Evolutionary conservation across 2,888 invertebrate genomes (phyloP).

Genomic region (Metellina segmentata): DNA sequence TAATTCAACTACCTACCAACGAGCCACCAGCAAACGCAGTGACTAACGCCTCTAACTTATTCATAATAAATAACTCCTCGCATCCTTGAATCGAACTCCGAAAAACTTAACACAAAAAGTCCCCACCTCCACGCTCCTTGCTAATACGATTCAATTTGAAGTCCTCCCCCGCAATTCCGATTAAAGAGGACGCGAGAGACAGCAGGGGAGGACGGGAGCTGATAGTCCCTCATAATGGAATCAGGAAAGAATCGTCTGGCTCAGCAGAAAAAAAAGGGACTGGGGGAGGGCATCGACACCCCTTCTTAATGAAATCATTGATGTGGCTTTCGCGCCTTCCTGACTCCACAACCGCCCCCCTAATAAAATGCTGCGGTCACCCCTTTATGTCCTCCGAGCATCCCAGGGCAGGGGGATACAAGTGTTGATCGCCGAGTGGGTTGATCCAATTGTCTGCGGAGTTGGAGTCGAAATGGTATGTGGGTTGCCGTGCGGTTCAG

Average conservation of each 20-base stretch:
- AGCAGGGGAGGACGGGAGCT: conserved; percentile 4
- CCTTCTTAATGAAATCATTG: conserved; percentile 75
- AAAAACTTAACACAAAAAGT: not conserved
- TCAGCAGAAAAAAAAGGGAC: conserved; percentile 66
- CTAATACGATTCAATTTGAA: conserved; percentile 51
- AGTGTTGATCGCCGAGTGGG: conserved; percentile 15
- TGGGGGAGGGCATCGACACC: conserved; percentile 68
- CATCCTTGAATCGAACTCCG: not conserved
- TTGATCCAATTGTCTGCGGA: conserved; percentile 45
- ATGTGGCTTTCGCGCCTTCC: conserved; percentile 69
- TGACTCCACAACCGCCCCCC: conserved; percentile 67
- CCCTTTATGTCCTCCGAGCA: conserved; percentile 53
- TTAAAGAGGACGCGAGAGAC: conserved; percentile 44
- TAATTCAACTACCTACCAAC: no score
- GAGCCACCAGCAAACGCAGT: not conserved
- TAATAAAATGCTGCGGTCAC: conserved; percentile 73
- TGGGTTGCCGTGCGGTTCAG: not conserved
- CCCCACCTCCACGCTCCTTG: not conserved
- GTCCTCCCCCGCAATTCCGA: conserved; percentile 35
- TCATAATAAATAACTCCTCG: not conserved
- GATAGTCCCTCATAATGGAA: conserved; percentile 66
- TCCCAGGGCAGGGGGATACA: conserved; percentile 6
- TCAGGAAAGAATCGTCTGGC: conserved; percentile 70
- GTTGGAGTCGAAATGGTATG: conserved; percentile 40
- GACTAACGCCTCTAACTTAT: not conserved